Percentiles rank a stretch among this genome's conserved stretches.
Evolutionary conservation across 2,888 invertebrate genomes (phyloP).

Genomic region (Drosophila neonasuta): DNA sequence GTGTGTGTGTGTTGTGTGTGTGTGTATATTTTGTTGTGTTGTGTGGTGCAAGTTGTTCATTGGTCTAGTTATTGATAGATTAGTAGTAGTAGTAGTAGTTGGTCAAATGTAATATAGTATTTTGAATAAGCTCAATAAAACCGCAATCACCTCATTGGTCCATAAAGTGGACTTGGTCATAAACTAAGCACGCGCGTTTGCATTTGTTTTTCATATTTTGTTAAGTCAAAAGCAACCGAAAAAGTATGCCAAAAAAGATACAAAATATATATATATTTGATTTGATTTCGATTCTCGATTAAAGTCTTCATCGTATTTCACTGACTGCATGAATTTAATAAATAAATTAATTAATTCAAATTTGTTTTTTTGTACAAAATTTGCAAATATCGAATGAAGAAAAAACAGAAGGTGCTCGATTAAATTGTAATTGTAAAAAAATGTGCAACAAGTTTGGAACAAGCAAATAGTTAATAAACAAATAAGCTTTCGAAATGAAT

Average conservation of each 20-base stretch:
- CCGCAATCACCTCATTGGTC: conserved; percentile 82
- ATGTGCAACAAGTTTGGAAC: conserved; percentile 59
- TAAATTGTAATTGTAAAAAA: conserved; percentile 44
- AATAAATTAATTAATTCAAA: conserved; percentile 55
- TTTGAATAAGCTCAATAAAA: conserved; percentile 54
- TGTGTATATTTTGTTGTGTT: conserved; percentile 30
- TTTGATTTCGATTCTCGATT: conserved; percentile 51
- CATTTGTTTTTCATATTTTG: conserved; percentile 66
- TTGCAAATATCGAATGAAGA: conserved; percentile 29
- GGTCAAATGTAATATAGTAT: conserved; percentile 40
- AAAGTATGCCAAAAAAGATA: conserved; percentile 66
- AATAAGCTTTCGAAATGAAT: conserved; percentile 16
- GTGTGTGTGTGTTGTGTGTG: conserved; percentile 23
- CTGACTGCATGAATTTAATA: conserved; percentile 56
- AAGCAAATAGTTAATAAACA: conserved; percentile 55
- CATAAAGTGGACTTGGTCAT: conserved; percentile 82
- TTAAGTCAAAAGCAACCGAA: conserved; percentile 72
- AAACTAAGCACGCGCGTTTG: conserved; percentile 78
- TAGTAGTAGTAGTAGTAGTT: conserved; percentile 16
- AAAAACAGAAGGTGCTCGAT: conserved; percentile 56
- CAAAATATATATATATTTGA: conserved; percentile 60
- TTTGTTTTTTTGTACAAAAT: conserved; percentile 19
- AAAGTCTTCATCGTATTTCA: conserved; percentile 40
- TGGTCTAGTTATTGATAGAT: conserved; percentile 21
- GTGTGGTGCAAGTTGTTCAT: conserved; percentile 42